phyloP scores from a whole-genome alignment of 1,140 invertebrate genomes.

The Acarapis woodi region DNA sequence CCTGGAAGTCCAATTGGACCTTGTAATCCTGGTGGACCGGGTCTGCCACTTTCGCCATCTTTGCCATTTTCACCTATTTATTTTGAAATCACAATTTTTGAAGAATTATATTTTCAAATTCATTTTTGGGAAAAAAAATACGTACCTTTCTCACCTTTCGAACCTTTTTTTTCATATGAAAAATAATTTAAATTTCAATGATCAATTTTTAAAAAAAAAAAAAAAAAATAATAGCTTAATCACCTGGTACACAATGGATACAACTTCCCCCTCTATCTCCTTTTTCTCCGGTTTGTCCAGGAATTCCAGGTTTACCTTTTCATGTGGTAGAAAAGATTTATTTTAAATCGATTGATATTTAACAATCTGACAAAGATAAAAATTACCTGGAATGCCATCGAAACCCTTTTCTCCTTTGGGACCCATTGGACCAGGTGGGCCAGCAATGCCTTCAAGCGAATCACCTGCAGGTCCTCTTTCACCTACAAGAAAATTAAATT shows the following conservation, averaged over 20 bases:
- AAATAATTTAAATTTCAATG: background rate
- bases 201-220: background rate
- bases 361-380: too few relatives aligned
- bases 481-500: background rate
- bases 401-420: too few relatives aligned
- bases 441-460: slow-evolving; percentile 23
- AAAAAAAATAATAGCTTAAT: background rate
- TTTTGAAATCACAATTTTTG: too few relatives aligned
- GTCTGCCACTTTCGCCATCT: too few relatives aligned
- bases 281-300: background rate
- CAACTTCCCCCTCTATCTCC: background rate
- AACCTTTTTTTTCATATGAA: background rate
- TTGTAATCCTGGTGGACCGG: background rate
- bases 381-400: too few relatives aligned
- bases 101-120: background rate
- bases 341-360: too few relatives aligned
- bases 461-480: slow-evolving; percentile 1
- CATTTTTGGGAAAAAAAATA: background rate
- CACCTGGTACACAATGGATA: background rate
- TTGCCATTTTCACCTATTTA: too few relatives aligned
- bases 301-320: too few relatives aligned
- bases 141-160: background rate
- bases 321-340: too few relatives aligned
- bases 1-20: background rate
- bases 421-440: slow-evolving; percentile 35